Conservation (phyloP, 2,113 vertebrate genomes). For the Dendrocopos noguchii region DNA sequence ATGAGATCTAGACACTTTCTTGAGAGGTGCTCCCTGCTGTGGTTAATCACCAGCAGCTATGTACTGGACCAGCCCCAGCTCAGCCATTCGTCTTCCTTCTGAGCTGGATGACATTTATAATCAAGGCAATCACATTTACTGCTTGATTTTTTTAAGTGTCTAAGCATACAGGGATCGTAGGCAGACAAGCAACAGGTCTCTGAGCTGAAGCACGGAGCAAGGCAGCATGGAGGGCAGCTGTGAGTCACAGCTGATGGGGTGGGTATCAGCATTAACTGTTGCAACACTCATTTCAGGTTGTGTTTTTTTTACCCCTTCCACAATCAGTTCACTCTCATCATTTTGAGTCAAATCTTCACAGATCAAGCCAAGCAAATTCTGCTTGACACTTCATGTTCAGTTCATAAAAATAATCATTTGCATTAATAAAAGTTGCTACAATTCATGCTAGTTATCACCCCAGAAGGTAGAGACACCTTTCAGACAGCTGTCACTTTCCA, state of each 20-base stretch:
- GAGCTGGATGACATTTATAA: slow-evolving; percentile 9
- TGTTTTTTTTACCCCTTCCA: neutral
- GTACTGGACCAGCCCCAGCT: neutral
- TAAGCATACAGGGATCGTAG: neutral
- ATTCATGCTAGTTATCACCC: neutral
- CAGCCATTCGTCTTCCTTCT: neutral
- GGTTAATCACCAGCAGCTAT: neutral
- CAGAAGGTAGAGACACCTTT: neutral
- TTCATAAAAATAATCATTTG: neutral
- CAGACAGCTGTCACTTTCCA: neutral
- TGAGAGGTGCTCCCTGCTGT: neutral
- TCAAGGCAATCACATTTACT: slow-evolving; percentile 26
- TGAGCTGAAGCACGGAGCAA: neutral
- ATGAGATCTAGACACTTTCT: neutral
- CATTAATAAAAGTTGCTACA: neutral
- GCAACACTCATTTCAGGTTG: neutral
- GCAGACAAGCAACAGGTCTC: neutral
- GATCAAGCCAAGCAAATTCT: neutral
- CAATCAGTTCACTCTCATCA: neutral
- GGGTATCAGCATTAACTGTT: neutral
- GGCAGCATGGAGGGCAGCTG: neutral
- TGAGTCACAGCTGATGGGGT: neutral
- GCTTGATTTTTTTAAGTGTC: slow-evolving; percentile 18
- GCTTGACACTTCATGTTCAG: neutral
- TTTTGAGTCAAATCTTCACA: neutral